phyloP scores from a whole-genome alignment of 2,797 vertebrate genomes.

The Cheirogaleus major region DNA sequence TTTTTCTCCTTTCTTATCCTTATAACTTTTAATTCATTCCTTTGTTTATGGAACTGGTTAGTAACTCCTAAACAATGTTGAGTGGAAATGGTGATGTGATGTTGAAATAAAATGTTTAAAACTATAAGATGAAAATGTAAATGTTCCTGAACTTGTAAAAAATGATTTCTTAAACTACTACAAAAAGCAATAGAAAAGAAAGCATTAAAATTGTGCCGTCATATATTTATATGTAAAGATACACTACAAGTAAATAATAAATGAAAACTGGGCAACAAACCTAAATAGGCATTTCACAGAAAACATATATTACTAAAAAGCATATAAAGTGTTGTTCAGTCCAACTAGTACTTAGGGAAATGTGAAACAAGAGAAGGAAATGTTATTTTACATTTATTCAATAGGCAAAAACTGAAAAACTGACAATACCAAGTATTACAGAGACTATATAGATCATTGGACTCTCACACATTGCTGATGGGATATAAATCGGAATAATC shows the following conservation, averaged over 20 bases:
- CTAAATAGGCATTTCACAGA: background rate
- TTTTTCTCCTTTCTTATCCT: background rate
- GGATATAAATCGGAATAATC: background rate
- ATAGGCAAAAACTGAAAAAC: background rate
- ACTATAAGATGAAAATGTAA: slow-evolving; percentile 8
- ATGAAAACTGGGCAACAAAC: background rate
- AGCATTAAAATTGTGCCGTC: background rate
- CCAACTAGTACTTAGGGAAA: background rate
- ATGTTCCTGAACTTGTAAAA: background rate
- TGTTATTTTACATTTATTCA: background rate
- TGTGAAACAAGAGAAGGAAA: background rate
- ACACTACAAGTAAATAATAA: slow-evolving; percentile 33
- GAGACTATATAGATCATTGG: background rate
- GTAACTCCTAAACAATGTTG: background rate
- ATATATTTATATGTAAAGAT: slow-evolving; percentile 16
- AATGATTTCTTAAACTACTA: background rate
- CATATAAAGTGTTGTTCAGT: background rate
- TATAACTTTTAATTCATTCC: background rate
- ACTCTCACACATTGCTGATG: background rate
- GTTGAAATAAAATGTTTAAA: slow-evolving; percentile 43
- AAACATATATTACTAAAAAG: background rate
- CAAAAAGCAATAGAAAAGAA: background rate
- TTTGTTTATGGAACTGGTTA: background rate
- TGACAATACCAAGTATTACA: background rate
- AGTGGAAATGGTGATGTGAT: background rate